Base-by-base conservation (phyloP, 2,888 invertebrate genomes). In the Eupithecia subumbrata region DNA sequence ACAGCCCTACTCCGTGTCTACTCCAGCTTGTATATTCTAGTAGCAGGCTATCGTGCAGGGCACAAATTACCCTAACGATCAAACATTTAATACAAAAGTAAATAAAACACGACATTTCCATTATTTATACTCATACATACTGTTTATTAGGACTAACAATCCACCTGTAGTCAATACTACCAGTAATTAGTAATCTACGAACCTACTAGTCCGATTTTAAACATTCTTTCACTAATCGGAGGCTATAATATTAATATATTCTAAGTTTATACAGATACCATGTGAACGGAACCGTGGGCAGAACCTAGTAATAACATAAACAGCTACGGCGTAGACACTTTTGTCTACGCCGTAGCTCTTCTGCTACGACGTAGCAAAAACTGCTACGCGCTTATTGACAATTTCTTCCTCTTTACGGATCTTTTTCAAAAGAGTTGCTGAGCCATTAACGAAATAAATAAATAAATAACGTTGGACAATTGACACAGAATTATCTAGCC, bases 61-160 rank as follows among this genome's bases (percentile, higher is more conserved):
- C 68, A 30, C 45, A 68, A 68, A 45, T 68, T 68, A 68, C 45
- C 25, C 16, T 68, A 18, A 68, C 68, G n/a, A 45, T 45, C 68
- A 68, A 68, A 68, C 68, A 45, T 68, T 22, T 22, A 56, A 56
- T 25, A 45, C 43, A 25, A 14, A 45, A 22, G 14, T 45, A 45
- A 68, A 68, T 25, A 68, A 25, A 60, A 22, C 60, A 60, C 14
- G 22, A 25, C 14, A 25, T 22, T 25, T 25, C 60, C 25, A 25
- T 14, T 25, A 25, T 22, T 60, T 60, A 60, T 5, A 25, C 25
- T 25, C 14, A 25, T 52, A 48, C 5, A 52, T 22, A 25, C 25
- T 60, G 60, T 60, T 25, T 1, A 25, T 25, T 25, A 12, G 25
- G 11, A 12, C 25, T 5, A 25, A 60, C n/a, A 60, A 25, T 25